Conservation (phyloP, 2,797 vertebrate genomes). For the Diplodus puntazzo region DNA sequence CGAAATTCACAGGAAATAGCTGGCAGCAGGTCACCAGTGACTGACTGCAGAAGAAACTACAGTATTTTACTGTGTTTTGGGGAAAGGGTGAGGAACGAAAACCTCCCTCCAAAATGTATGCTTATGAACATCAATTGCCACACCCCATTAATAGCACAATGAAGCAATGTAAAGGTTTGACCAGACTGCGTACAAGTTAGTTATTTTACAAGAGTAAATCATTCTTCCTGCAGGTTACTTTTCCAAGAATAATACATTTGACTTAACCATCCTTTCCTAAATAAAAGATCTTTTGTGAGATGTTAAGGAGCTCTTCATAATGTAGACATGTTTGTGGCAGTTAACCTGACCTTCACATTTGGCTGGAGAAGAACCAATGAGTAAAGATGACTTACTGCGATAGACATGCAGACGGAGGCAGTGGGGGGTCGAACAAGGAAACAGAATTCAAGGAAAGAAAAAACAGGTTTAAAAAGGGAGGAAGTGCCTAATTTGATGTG, state of each 20-base stretch:
- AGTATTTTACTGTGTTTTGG: neutral
- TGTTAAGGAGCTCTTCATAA: neutral
- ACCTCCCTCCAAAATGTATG: too few species aligned
- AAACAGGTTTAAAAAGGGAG: conserved; percentile 22
- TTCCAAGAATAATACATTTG: neutral
- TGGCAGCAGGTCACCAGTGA: too few species aligned
- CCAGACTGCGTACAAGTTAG: neutral
- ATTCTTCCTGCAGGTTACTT: neutral
- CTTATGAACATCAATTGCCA: neutral
- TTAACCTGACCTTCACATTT: conserved; percentile 59
- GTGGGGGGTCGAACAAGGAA: conserved; percentile 41
- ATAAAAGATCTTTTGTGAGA: conserved; percentile 23
- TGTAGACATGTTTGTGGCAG: neutral
- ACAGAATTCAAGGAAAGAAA: conserved; percentile 43
- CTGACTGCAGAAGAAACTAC: too few species aligned
- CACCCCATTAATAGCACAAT: neutral
- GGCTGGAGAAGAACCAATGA: conserved; percentile 49
- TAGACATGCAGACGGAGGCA: conserved; percentile 55
- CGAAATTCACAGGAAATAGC: too few species aligned
- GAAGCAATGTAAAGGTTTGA: neutral
- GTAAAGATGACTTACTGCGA: conserved; percentile 47
- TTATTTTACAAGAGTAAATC: neutral
- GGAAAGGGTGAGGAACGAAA: too few species aligned
- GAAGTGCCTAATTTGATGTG: conserved; percentile 74
- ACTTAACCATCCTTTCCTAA: neutral